Evolutionary conservation across 64 coral and sea anemone genomes (phyloP), one percentile per base, ranked within the genome.

Genomic region (Anthopleura sola): DNA sequence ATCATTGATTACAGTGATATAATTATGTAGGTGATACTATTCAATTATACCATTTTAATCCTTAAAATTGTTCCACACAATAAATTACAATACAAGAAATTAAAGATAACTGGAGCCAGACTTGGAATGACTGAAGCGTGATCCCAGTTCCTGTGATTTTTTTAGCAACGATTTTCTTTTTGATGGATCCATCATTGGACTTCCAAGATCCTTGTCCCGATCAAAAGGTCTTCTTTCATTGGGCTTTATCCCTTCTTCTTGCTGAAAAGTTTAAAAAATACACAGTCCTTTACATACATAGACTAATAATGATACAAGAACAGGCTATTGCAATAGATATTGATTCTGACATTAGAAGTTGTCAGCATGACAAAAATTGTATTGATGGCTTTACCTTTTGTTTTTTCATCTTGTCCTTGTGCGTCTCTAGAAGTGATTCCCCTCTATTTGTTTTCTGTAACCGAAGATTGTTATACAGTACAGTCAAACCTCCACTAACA

Each of bases 181-280:
- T 49, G 69, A 85, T 38, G 88, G 88, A 76, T 80, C 88, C 60
- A 99, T 86, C 85, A 50, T 89, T 86, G 90, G 83, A 24, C 81
- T 32, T 9, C 51, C 90, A 36, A 99, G 85, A 82, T 99, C 97
- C 53, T 86, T 86, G 23, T 94, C 97, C 34, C 97, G 87, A 48
- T 99, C 97, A 78, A 99, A 99, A 19, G 97, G 97, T 44, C 93
- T 88, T 75, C 97, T 84, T 86, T 99, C 93, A 37, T 86, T 75
- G 17, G 88, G 89, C 51, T 94, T 92, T 37, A 31, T 74, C 34
- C 66, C 86, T 40, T 94, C 92, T 71, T 90, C 84, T 58, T 99
- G 82, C 97, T 99, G 6, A 69, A 86, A 80, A 13, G 34, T 83
- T 24, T 68, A 62, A 47, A 66, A 91, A 56, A 38, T 57, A 53